Conservation (phyloP, 2,113 vertebrate species). For the Dryoscopus gambensis region DNA sequence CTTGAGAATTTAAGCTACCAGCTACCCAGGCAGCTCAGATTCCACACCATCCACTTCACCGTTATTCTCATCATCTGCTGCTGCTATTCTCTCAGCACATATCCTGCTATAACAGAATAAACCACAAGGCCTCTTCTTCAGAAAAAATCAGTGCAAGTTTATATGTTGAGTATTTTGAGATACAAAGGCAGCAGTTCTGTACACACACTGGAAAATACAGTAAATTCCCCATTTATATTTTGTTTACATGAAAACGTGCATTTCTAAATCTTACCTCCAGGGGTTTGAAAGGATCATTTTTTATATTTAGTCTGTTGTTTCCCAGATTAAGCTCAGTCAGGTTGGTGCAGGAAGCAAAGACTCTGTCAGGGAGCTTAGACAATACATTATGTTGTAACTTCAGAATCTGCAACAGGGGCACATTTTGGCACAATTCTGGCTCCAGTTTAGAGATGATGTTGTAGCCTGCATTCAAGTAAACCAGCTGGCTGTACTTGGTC, state of each 20-base stretch:
- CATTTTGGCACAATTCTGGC: constrained; percentile 71
- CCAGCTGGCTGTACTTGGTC: constrained; percentile 74
- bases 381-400: constrained; percentile 84
- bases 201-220: not conserved
- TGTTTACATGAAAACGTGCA: not conserved
- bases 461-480: constrained; percentile 76
- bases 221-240: not conserved
- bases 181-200: not conserved
- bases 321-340: constrained; percentile 76
- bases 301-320: constrained; percentile 76
- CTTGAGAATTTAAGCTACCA: not conserved
- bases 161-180: not conserved
- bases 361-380: constrained; percentile 64
- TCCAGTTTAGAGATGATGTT: constrained; percentile 82
- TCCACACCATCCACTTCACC: not conserved
- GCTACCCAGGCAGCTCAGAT: not conserved
- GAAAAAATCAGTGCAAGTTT: not conserved
- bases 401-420: constrained; percentile 75
- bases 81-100: not conserved
- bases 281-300: constrained; percentile 78
- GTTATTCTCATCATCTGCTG: not conserved
- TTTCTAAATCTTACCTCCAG: constrained; percentile 69
- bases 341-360: constrained; percentile 72
- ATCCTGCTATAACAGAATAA: not conserved
- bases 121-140: not conserved